phyloP scores from a whole-genome alignment of 2,888 invertebrate species.

The Leptodirus hochenwartii region DNA sequence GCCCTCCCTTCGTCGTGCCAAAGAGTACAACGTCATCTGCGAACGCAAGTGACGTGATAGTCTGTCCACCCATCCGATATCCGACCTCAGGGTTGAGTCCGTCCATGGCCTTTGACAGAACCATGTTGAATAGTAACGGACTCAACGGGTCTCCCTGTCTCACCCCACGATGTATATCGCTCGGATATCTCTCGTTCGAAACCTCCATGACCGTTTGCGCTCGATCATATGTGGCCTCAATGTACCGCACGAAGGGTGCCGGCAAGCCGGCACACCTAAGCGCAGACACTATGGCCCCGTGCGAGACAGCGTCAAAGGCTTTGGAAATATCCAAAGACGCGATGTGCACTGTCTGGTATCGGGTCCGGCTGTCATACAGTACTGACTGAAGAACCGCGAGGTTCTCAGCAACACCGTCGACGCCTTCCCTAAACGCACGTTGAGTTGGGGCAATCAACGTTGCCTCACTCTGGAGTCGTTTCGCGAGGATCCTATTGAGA shows the following conservation, averaged over 20 bases:
- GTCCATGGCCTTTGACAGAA: not conserved
- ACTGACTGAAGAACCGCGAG: not conserved
- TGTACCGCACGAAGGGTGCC: not conserved
- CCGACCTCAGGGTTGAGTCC: not conserved
- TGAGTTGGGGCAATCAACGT: slow-evolving; percentile 9
- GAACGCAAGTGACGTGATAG: not conserved
- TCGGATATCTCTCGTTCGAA: not conserved
- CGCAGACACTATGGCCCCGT: not conserved
- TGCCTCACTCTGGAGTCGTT: slow-evolving; percentile 5
- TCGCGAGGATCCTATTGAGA: slow-evolving; percentile 16
- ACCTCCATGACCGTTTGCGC: not conserved
- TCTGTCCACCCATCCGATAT: not conserved
- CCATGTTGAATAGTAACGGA: not conserved
- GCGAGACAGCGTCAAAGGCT: not conserved
- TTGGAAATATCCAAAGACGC: not conserved
- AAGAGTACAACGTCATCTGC: not conserved
- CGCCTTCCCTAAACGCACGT: slow-evolving; percentile 12
- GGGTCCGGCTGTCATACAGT: not conserved
- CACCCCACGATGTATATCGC: too few species aligned
- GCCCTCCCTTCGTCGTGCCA: too few species aligned
- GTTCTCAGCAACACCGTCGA: slow-evolving; percentile 18
- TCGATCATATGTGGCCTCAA: not conserved
- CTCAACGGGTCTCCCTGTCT: not conserved
- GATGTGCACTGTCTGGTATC: not conserved
- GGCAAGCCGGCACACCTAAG: not conserved